Conservation (phyloP, 1,140 invertebrate species). For the Sarcophaga peregrina region DNA sequence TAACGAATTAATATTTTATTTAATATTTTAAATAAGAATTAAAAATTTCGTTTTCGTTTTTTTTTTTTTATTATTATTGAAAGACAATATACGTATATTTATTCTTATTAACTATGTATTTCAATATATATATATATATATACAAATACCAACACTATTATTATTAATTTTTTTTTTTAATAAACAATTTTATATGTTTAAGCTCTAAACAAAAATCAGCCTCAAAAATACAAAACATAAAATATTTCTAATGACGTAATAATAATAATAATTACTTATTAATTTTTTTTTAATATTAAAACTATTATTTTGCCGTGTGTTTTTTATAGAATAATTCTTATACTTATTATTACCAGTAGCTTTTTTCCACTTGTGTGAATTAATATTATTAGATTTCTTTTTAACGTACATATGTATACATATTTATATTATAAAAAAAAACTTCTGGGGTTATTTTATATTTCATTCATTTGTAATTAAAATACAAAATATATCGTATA, state of each 20-base stretch:
- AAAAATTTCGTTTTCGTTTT: not conserved
- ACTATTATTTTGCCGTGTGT: slow-evolving; percentile 9
- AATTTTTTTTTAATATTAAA: not conserved
- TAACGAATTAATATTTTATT: slow-evolving; percentile 10
- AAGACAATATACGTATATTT: not conserved
- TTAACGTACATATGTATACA: too few species aligned
- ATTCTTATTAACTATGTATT: not conserved
- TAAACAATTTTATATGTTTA: slow-evolving; percentile 17
- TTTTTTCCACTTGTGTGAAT: too few species aligned
- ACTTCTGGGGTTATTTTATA: too few species aligned
- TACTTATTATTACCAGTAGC: too few species aligned
- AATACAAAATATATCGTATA: too few species aligned
- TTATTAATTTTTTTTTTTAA: not conserved
- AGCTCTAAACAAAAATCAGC: slow-evolving; percentile 25
- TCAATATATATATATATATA: too few species aligned
- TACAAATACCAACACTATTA: too few species aligned
- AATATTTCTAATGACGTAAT: too few species aligned
- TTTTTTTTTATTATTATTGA: slow-evolving; percentile 12
- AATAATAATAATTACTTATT: too few species aligned
- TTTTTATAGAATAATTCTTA: not conserved
- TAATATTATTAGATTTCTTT: too few species aligned
- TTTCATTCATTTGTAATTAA: too few species aligned
- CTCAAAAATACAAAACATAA: slow-evolving; percentile 17
- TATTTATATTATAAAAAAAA: too few species aligned
- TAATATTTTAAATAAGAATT: not conserved